phyloP scores from a whole-genome alignment of 2,888 invertebrate species.

The Ceraclea dissimilis region DNA sequence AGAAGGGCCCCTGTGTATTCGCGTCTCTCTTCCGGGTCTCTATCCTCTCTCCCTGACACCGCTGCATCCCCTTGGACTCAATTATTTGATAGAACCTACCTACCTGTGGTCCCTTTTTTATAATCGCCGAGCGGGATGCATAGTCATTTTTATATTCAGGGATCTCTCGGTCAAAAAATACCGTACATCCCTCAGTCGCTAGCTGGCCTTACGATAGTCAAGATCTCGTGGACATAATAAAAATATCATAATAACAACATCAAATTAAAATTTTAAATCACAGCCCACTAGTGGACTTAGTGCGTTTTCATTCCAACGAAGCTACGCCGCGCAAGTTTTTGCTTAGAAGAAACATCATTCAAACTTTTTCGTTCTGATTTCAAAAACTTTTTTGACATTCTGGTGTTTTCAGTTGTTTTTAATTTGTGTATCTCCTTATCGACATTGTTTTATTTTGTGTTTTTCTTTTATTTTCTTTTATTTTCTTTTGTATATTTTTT shows the following conservation, averaged over 20 bases:
- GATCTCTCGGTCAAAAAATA: slow-evolving; percentile 11
- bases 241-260: neutral
- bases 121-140: slow-evolving; percentile 19
- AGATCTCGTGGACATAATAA: slow-evolving; percentile 12
- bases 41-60: slow-evolving; percentile 2
- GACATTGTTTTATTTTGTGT: neutral
- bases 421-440: neutral
- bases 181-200: slow-evolving; percentile 18
- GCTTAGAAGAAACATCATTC: too few species aligned
- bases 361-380: too few species aligned
- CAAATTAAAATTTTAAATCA: neutral
- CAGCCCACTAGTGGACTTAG: neutral
- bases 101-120: slow-evolving; percentile 25
- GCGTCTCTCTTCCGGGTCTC: slow-evolving; percentile 10
- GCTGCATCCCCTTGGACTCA: slow-evolving; percentile 1
- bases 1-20: neutral
- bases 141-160: slow-evolving; percentile 12
- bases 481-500: neutral
- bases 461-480: neutral
- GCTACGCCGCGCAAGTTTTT: too few species aligned
- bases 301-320: neutral
- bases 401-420: neutral
- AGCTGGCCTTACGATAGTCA: slow-evolving; percentile 9
- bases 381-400: too few species aligned
- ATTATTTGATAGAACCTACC: slow-evolving; percentile 13